phyloP scores from a whole-genome alignment of 2,113 vertebrate species.

The Monopterus albus region DNA sequence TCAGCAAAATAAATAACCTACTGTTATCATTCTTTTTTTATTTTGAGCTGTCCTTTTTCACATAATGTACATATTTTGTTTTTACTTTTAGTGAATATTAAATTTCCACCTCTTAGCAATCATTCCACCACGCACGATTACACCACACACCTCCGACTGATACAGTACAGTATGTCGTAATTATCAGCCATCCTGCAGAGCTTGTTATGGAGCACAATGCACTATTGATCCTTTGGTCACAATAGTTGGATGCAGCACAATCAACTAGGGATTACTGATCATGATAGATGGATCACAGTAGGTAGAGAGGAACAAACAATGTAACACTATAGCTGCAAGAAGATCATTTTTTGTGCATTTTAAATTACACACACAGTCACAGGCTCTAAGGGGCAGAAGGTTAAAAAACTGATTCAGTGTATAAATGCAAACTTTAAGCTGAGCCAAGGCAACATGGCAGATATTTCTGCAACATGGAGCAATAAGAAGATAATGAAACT shows the following conservation, averaged over 20 bases:
- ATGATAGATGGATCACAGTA: conserved; percentile 41
- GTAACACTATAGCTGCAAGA: neutral
- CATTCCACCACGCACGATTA: neutral
- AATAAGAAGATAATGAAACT: conserved; percentile 42
- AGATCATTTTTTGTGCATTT: neutral
- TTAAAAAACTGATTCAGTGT: neutral
- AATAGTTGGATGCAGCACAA: conserved; percentile 42
- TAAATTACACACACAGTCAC: neutral
- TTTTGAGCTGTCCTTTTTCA: neutral
- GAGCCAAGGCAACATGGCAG: conserved; percentile 14
- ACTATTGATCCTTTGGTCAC: conserved; percentile 48
- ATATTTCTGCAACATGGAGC: conserved; percentile 36
- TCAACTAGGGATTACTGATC: conserved; percentile 39
- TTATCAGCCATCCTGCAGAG: conserved; percentile 30
- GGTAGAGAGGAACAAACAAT: conserved; percentile 26
- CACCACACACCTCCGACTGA: conserved; percentile 5
- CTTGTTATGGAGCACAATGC: conserved; percentile 50
- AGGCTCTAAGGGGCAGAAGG: conserved; percentile 24
- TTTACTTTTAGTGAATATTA: neutral
- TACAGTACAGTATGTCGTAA: conserved; percentile 17
- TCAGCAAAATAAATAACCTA: neutral
- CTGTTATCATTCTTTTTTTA: neutral
- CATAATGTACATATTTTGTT: neutral
- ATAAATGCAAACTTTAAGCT: conserved; percentile 26
- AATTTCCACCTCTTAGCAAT: neutral